phyloP scores from a whole-genome alignment of 2,113 vertebrate species.

The Mola mola region DNA sequence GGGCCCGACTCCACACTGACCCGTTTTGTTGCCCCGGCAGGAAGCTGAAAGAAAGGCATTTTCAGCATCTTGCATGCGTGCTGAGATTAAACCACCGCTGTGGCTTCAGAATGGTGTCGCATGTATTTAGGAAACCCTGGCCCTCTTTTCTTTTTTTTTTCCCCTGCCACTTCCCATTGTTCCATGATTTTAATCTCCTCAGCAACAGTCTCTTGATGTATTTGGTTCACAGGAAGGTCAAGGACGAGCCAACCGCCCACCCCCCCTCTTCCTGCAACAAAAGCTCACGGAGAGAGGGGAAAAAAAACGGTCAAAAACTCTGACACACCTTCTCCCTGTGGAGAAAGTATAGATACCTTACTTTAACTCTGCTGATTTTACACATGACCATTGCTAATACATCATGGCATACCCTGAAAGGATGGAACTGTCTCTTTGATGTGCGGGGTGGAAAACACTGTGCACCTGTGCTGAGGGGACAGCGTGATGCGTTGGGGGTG shows the following conservation, averaged over 20 bases:
- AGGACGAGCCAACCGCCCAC: constrained; percentile 66
- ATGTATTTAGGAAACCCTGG: constrained; percentile 26
- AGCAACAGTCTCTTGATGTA: constrained; percentile 70
- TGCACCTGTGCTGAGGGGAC: constrained; percentile 79
- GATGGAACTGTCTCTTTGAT: constrained; percentile 87
- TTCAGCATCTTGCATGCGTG: constrained; percentile 8
- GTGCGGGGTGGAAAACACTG: constrained; percentile 80
- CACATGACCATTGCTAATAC: too few species aligned
- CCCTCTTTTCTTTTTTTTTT: constrained; percentile 14
- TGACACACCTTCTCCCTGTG: too few species aligned
- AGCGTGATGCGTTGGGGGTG: not conserved
- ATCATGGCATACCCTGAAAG: too few species aligned
- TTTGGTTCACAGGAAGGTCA: constrained; percentile 79
- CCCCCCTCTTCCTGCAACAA: constrained; percentile 55
- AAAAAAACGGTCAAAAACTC: constrained; percentile 42
- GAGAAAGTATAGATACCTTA: too few species aligned
- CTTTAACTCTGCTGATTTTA: too few species aligned
- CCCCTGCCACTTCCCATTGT: constrained; percentile 58
- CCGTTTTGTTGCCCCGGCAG: constrained; percentile 35
- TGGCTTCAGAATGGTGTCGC: constrained; percentile 13
- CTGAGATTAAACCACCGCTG: constrained; percentile 26
- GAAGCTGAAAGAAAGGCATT: constrained; percentile 22
- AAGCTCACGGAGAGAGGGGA: not conserved
- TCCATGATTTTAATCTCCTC: constrained; percentile 72
- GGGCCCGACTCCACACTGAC: constrained; percentile 16